Base-by-base conservation (phyloP, 1,140 invertebrate genomes). In the Drosophila hydei region DNA sequence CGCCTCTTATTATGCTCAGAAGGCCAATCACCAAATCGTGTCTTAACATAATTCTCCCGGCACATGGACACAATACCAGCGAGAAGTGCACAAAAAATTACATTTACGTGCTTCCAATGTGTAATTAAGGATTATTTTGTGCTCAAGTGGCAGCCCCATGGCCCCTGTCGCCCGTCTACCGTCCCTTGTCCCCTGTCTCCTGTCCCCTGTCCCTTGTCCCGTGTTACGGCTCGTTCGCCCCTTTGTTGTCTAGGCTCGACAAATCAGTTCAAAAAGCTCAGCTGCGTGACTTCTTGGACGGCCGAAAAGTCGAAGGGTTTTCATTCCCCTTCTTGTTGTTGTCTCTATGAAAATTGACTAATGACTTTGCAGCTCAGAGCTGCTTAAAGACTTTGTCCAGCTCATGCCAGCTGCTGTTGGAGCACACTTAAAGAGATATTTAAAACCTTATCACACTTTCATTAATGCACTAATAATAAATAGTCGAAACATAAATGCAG, bases 111-210 rank as follows among this genome's bases (percentile, higher is more conserved):
- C 81, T 88, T 88, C 74, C 81, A 87, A 87, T 87, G 81, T 87
- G 81, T 87, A 87, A 87, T 87, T 87, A 87, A 87, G 81, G 81
- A 87, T 87, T 87, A 87, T 85, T 87, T 87, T 81, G 81, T 87
- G 81, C 81, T 81, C 77, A 85, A 85, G 81, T 85, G 81, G 69
- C 69, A 69, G 51, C 54, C 50, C 52, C 47, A 14, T 33, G 4
- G 30, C 9, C 30, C 27, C 27, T 30, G 27, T 30, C 27, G 2
- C 4, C 21, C 21, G 4, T 23, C 21, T 2, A 2, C 4, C 21
- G 21, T 40, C 38, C 4, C 38, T 4, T 2, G 0, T 1, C 33
- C n/a, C 38, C 14, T 4, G 1, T 6, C 36, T 6, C 12, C 1
- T 6, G 3, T 14, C 36, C 36, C n/a, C 2, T 1, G 12, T 0